These are phyloP conservation scores for Macquaria australasica DNA, from an alignment of 2,113 vertebrate species.

Conservation along the genomic window DNA sequence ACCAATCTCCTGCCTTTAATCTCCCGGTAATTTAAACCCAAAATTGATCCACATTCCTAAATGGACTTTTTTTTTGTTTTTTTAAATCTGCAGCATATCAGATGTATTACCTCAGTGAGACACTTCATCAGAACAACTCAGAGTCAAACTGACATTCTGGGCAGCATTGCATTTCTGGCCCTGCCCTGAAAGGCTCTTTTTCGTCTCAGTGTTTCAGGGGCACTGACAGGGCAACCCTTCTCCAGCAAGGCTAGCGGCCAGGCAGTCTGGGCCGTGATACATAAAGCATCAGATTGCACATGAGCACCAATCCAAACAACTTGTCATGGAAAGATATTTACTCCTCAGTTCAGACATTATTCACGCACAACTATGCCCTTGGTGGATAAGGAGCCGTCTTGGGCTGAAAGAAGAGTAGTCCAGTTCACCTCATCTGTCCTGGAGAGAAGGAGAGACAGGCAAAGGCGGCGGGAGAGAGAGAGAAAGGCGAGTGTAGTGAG, in stretches of 20 bases:
- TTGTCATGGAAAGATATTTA: conserved; percentile 82
- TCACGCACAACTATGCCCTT: conserved; percentile 79
- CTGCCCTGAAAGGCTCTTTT: conserved; percentile 51
- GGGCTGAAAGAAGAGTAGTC: conserved; percentile 65
- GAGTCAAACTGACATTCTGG: conserved; percentile 61
- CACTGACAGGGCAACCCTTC: conserved; percentile 61
- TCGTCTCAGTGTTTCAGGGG: conserved; percentile 64
- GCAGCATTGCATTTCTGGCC: conserved; percentile 48
- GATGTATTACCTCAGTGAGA: conserved; percentile 58
- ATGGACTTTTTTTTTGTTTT: conserved; percentile 37
- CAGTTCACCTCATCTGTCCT: conserved; percentile 59
- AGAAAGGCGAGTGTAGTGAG: conserved; percentile 11
- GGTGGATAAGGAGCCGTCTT: conserved; percentile 65
- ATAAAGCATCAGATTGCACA: conserved; percentile 77
- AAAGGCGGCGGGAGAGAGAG: conserved; percentile 23
- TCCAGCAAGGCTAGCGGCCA: conserved; percentile 42
- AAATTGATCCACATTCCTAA: conserved; percentile 70
- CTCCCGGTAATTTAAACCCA: conserved; percentile 61
- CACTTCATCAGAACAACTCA: conserved; percentile 65
- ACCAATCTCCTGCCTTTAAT: conserved; percentile 70
- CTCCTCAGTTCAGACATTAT: conserved; percentile 75
- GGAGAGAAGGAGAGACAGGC: conserved; percentile 34
- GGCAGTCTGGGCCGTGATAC: conserved; percentile 59
- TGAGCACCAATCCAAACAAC: conserved; percentile 79
- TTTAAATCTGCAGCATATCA: conserved; percentile 49